Evolutionary conservation across 2,888 invertebrate genomes (phyloP), one percentile per base, ranked within the genome.

Genomic region (Eutolmus rufibarbis): DNA sequence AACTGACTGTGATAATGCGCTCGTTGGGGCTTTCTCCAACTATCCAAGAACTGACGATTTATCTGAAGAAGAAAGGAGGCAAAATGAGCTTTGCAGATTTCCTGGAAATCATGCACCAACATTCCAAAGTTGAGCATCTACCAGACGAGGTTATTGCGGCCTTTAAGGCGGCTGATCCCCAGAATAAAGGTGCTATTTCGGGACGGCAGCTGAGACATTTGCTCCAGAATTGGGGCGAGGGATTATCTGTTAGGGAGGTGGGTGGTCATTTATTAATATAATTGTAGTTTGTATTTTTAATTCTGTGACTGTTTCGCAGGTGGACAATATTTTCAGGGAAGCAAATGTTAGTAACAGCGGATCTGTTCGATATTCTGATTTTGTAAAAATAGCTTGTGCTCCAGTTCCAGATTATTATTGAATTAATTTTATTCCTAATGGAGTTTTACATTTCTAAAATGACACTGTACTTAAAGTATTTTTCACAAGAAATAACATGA

Each of bases 51-150:
- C 93, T 98, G 57, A 96, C 96, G 89, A 96, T 96, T 91, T 97
- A 97, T 92, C 94, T 96, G 84, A 96, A 96, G 91, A 95, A 95
- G 87, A 91, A 94, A 94, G 96, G 96, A 89, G 97, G 98, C 0
- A 97, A 97, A 93, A 97, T 98, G 96, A 96, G 96, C 0, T 99
- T 99, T 92, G 98, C 98, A 0, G 98, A 98, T 91, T 98, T 99
- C 91, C 92, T 99, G 78, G 98, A 98, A 91, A 97, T 98, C 1
- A 97, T 98, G 97, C 98, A 98, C 91, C 95, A 96, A 87, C 98
- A 98, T 92, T 97, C 96, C 40, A 94, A 93, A 91, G 92, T 92
- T 9, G 93, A 93, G 87, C 92, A 92, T 89, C 88, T 93, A 0
- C 94, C 95, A 51, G 96, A 96, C 7, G 92, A 95, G 94, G 94